A percentile compares a stretch with the other conserved stretches of the same genome.
phyloP scores from a whole-genome alignment of 2,797 vertebrate species.

The Aphelocoma californica region DNA sequence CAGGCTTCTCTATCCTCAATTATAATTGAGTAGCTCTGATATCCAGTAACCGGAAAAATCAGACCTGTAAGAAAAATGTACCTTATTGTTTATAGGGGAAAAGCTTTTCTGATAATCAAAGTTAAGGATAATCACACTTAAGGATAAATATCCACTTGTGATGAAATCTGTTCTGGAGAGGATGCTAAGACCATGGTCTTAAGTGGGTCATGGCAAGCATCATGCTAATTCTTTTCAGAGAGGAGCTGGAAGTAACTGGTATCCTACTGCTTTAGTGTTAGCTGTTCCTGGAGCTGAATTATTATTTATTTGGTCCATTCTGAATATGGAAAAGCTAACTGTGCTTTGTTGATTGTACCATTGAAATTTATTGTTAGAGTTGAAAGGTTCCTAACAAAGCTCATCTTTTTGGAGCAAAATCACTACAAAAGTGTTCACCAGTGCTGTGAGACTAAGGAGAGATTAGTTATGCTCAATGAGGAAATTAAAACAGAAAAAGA shows the following conservation, averaged over 20 bases:
- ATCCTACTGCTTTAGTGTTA: conserved; percentile 21
- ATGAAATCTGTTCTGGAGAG: not conserved
- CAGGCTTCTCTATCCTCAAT: not conserved
- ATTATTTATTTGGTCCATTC: conserved; percentile 30
- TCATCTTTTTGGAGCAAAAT: conserved; percentile 24
- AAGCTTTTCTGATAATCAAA: not conserved
- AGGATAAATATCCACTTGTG: not conserved
- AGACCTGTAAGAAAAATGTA: not conserved
- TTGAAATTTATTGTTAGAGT: conserved; percentile 26
- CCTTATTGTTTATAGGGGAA: not conserved
- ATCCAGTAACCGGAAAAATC: not conserved
- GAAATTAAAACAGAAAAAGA: conserved; percentile 5
- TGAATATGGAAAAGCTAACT: conserved; percentile 38
- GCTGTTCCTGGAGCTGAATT: conserved; percentile 12
- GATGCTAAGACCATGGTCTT: not conserved
- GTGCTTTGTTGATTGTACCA: conserved; percentile 27
- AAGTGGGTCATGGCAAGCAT: not conserved
- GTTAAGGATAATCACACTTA: not conserved
- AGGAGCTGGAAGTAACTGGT: conserved; percentile 2
- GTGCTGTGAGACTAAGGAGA: not conserved
- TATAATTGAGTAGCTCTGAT: not conserved
- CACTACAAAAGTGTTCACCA: not conserved
- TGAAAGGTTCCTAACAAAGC: conserved; percentile 50
- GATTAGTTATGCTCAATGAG: not conserved
- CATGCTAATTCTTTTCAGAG: not conserved